phyloP scores from a whole-genome alignment of 2,888 invertebrate genomes.

The Barypeithes pellucidus region DNA sequence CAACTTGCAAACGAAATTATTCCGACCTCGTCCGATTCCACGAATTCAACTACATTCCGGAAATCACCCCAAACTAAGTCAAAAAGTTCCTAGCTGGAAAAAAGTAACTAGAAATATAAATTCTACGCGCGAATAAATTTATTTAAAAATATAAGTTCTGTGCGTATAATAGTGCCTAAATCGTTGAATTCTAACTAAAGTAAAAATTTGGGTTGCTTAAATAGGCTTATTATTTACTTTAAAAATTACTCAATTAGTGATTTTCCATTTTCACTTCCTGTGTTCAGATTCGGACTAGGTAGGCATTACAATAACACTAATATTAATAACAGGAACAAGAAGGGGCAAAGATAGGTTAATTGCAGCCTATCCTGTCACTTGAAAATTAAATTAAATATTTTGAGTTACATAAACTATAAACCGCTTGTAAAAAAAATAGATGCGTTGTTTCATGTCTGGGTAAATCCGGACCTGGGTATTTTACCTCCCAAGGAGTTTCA shows the following conservation, averaged over 20 bases:
- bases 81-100: conserved; percentile 1
- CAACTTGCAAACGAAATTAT: conserved; percentile 57
- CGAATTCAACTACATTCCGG: conserved; percentile 55
- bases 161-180: too few relatives aligned
- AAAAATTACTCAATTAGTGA: neutral
- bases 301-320: too few relatives aligned
- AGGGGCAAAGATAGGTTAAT: too few relatives aligned
- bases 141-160: neutral
- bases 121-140: neutral
- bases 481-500: neutral
- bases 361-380: too few relatives aligned
- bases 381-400: too few relatives aligned
- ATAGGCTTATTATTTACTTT: too few relatives aligned
- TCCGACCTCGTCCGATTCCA: conserved; percentile 8
- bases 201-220: too few relatives aligned
- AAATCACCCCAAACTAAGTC: conserved; percentile 49
- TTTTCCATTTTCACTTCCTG: neutral
- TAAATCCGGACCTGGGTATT: neutral
- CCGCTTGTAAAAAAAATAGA: too few relatives aligned
- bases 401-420: too few relatives aligned
- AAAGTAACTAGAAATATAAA: conserved; percentile 12
- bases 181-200: too few relatives aligned
- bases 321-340: too few relatives aligned
- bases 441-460: neutral
- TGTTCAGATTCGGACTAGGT: too few relatives aligned